Base-by-base conservation (phyloP, 2,888 invertebrate species). In the Cephus runcator region DNA sequence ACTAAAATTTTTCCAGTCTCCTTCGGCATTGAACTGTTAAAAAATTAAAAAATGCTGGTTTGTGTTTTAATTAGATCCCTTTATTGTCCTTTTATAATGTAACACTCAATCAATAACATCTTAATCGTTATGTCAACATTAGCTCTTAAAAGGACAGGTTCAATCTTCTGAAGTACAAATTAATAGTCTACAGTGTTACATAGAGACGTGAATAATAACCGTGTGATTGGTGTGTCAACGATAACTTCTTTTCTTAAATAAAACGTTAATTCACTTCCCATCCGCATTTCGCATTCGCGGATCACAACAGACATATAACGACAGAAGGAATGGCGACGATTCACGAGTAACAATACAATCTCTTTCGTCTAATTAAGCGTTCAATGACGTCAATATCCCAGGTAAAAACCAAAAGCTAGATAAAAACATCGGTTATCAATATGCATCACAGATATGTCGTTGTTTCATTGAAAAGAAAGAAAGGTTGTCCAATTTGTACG, bases 401-500 rank as follows among this genome's bases (percentile, higher is more conserved):
- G 12, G 4, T 71, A 71, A 15, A 34, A 71, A 15, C 31, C 9
- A 12, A 34, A 33, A 34, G 3, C 12, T 33, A 71, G 15, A 71
- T 69, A 12, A 31, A 31, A 31, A 33, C 15, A 9, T 34, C 12
- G 71, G 31, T 83, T 85, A 81, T 82, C 80, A 84, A 82, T 87
- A 84, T 82, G 83, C 85, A 88, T 88, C 88, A 87, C 88, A 88
- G 87, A 88, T 87, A 88, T 87, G 86, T 88, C 88, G 88, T 88
- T 88, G 88, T 88, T 56, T 88, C 79, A 80, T 83, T 78, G 4
- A 36, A 77, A 77, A 77, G 15, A 75, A 77, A 75, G n/a, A 36
- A 36, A 23, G 15, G 40, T 56, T 9, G 9, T 56, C 23, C 56
- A 56, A 56, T 56, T 56, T 56, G 0, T 23, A 56, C 9, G 56